Evolutionary conservation across 1,140 invertebrate genomes (phyloP), one percentile per base, ranked within the genome.

Genomic region (Oscheius sp.): DNA sequence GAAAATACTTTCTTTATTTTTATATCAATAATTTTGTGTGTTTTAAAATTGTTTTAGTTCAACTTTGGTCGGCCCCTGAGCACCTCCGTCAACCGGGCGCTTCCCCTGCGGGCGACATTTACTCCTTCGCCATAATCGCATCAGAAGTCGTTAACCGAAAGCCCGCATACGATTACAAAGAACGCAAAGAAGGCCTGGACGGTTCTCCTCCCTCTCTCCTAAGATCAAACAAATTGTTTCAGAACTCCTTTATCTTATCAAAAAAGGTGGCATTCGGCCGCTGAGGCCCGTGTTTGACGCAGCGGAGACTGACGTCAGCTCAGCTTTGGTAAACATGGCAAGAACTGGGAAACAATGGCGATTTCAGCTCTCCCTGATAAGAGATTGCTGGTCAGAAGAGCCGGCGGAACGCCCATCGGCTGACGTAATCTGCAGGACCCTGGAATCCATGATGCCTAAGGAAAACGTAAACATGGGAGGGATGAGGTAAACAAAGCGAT

Each of bases 401-500:
- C 90, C 92, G 0, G 92, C 94, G 63, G 90, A 93, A 89, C 88
- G 94, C 58, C 94, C 94, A 0, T 90, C 92, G 84, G 93, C 94
- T 80, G 90, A 91, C 78, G 88, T 90, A 7, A 90, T 95, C 45
- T 89, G 91, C 35, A 63, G 61, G 35, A 38, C 52, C 18, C 26
- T 75, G 58, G 62, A 64, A n/a, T 59, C 72, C 23, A 75, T 75
- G 73, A 72, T 70, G 68, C 67, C 67, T 13, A 68, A 59, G 23
- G 59, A 61, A 36, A 63, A 63, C 31, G 32, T 38, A 59, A 59
- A 29, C 32, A 32, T 10, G 38, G 32, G 55, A 32, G 26, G 18
- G 32, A 23, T 61, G 73, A 35, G 10, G 55, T 13, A 64, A 79
- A 31, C 65, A 84, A n/a, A 73, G 89, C 88, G n/a, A 84, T 91